These are phyloP conservation scores for Lampris megalopsis DNA, from an alignment of 2,113 vertebrate genomes.

Conservation along the genomic window DNA sequence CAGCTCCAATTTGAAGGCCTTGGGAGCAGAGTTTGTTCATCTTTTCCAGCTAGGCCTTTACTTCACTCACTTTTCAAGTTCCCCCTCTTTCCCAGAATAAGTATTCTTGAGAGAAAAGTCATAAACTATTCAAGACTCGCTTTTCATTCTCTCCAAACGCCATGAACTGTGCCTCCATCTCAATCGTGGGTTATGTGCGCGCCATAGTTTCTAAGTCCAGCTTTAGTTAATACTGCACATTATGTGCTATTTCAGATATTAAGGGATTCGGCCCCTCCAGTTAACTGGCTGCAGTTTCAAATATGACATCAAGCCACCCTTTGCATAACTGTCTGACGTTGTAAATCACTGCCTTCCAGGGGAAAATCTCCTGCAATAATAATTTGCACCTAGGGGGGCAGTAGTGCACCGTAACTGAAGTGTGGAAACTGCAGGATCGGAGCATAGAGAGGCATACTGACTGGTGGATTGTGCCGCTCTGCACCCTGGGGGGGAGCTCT, in stretches of 20 bases:
- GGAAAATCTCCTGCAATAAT: background rate
- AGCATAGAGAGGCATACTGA: constrained; percentile 44
- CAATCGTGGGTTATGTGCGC: background rate
- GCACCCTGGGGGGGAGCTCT: constrained; percentile 47
- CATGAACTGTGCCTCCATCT: background rate
- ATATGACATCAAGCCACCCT: background rate
- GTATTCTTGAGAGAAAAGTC: background rate
- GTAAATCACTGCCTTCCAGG: constrained; percentile 3
- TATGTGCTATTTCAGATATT: background rate
- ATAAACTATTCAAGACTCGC: background rate
- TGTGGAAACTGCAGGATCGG: background rate
- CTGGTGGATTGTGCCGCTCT: constrained; percentile 40
- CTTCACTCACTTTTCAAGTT: background rate
- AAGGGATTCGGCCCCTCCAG: background rate
- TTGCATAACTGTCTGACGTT: background rate
- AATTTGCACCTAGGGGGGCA: constrained; percentile 51
- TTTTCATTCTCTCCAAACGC: background rate
- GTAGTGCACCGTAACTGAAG: constrained; percentile 35
- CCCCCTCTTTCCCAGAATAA: background rate
- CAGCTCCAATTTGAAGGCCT: background rate
- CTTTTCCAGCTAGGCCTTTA: background rate
- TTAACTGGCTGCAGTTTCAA: background rate
- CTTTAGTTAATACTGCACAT: background rate
- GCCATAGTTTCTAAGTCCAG: background rate
- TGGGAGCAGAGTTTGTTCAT: background rate